Conservation (phyloP, 2,888 invertebrate genomes). For the Peribatodes rhomboidaria region DNA sequence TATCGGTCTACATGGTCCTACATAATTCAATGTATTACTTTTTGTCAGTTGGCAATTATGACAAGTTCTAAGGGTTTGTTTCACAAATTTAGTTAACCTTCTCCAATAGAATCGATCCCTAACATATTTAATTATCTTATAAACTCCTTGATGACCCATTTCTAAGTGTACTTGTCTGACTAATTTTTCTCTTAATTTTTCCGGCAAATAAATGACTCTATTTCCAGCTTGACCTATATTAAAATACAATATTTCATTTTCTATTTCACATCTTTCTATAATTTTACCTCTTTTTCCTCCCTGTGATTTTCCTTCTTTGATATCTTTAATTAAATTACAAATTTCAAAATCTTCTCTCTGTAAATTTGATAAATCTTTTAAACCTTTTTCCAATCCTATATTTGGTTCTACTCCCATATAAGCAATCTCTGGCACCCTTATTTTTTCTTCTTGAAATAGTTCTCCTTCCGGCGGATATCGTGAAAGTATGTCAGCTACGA, state of each 20-base stretch:
- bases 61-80: conserved; percentile 33
- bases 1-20: conserved; percentile 33
- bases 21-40: conserved; percentile 29
- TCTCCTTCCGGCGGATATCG: neutral
- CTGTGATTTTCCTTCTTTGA: too few relatives aligned
- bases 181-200: neutral
- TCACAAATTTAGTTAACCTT: conserved; percentile 30
- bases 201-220: neutral
- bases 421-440: neutral
- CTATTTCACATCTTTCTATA: neutral
- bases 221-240: neutral
- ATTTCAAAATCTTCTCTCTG: neutral
- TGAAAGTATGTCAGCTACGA: neutral
- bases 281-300: neutral
- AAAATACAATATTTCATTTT: neutral
- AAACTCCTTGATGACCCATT: conserved; percentile 48
- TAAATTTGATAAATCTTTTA: neutral
- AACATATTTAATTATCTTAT: conserved; percentile 42
- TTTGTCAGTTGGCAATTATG: conserved; percentile 45
- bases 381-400: neutral
- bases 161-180: conserved; percentile 39
- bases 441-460: neutral
- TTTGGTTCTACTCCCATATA: neutral
- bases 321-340: neutral
- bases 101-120: conserved; percentile 46